Conservation (phyloP, 2,113 vertebrate species). For the Lynx canadensis region DNA sequence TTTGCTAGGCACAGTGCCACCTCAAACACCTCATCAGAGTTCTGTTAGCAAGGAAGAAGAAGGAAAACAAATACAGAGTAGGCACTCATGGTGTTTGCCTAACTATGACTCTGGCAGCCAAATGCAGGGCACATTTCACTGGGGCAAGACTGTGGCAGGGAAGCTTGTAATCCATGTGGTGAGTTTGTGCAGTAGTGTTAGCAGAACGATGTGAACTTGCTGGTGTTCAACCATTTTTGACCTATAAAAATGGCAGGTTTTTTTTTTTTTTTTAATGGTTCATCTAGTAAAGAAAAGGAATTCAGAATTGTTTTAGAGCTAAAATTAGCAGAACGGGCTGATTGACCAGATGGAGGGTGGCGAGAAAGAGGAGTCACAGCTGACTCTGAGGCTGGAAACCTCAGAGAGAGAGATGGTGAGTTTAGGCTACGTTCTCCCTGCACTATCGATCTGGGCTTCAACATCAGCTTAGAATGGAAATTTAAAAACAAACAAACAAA, state of each 20-base stretch:
- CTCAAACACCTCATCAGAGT: background rate
- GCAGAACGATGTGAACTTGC: background rate
- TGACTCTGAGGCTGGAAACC: background rate
- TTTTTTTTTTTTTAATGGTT: background rate
- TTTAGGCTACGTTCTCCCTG: background rate
- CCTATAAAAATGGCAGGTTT: background rate
- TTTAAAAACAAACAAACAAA: background rate
- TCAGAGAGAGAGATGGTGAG: too few relatives aligned
- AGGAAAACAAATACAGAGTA: background rate
- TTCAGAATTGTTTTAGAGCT: background rate
- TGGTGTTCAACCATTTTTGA: background rate
- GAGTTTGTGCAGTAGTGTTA: background rate
- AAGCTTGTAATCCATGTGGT: background rate
- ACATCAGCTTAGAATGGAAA: background rate
- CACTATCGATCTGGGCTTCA: background rate
- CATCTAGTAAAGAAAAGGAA: background rate
- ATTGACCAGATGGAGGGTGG: background rate
- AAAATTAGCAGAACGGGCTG: background rate
- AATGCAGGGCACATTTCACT: background rate
- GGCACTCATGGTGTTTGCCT: fast-evolving
- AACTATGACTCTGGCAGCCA: background rate
- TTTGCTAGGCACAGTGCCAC: background rate
- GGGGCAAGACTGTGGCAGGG: background rate
- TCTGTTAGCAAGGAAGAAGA: background rate
- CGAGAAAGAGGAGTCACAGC: background rate